Base-by-base conservation (phyloP, 2,888 invertebrate genomes). In the Coleophora flavipennella region DNA sequence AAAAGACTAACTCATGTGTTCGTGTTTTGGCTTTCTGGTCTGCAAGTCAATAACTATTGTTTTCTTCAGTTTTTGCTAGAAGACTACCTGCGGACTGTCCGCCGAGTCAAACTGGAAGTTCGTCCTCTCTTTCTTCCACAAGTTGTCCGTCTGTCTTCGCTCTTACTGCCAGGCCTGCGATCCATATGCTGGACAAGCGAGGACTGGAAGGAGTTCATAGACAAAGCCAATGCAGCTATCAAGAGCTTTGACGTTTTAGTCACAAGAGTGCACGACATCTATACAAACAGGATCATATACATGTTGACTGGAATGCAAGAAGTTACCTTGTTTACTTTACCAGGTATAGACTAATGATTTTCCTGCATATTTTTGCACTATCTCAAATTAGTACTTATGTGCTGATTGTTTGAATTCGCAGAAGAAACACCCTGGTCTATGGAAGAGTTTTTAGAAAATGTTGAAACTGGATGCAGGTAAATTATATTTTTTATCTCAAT, bases 71-170 rank as follows among this genome's bases (percentile, higher is more conserved):
- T 92, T 62, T 86, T 95, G 33, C 86, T 95, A 41, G 91, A 92
- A 62, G 90, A 93, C 67, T 93, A 93, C 56, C 76, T 91, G 27
- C 79, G 85, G 35, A 91, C 91, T 2, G 91, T 93, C 0, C 87
- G 89, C 39, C 88, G 90, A 26, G 94, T 95, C 0, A 94, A 95
- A 61, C 76, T 92, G 33, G 96, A 96, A 77, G 94, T 97, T 11
- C 89, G 96, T n/a, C 94, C 95, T 13, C 81, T 98, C 37, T 91
- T 97, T 64, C 85, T 95, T 27, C 95, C 96, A 0, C 96, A 96
- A 83, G 86, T 96, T 45, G 92, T 94, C 20, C 90, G 92, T 14
- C 86, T 97, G 10, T 92, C 95, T 2, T 91, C 92, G 8, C 89
- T 94, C 49, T 80, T 97, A 14, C 90, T 92, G 40, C 96, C 96